Evolutionary conservation across 2,113 vertebrate genomes (phyloP).

Genomic region (Stegostoma tigrinum): DNA sequence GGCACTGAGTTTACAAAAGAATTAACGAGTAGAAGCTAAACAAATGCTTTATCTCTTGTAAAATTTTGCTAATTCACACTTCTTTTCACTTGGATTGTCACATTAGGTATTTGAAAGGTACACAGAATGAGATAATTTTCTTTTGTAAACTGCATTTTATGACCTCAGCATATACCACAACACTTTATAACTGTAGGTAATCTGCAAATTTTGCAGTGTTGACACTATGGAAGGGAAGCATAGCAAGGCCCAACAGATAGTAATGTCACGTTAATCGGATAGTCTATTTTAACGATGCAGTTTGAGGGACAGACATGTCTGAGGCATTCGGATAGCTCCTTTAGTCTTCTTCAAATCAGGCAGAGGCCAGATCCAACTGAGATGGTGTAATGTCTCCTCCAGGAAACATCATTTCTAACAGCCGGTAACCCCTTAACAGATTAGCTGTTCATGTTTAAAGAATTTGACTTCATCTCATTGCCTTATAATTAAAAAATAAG

Average conservation of each 20-base stretch:
- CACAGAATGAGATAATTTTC: background rate
- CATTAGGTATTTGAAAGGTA: background rate
- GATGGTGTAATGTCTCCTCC: background rate
- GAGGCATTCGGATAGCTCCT: background rate
- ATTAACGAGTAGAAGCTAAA: slow-evolving; percentile 25
- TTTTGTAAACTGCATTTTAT: background rate
- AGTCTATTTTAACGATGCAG: background rate
- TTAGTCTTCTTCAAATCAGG: background rate
- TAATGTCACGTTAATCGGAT: background rate
- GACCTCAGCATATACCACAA: background rate
- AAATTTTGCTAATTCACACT: background rate
- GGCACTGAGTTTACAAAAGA: slow-evolving; percentile 14
- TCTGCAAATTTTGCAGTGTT: background rate
- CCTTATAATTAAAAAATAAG: background rate
- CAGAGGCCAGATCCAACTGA: background rate
- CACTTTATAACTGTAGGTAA: background rate
- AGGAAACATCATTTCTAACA: background rate
- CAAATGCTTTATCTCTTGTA: background rate
- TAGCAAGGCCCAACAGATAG: background rate
- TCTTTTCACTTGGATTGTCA: background rate
- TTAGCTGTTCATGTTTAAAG: background rate
- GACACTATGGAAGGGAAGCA: background rate
- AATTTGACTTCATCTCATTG: background rate
- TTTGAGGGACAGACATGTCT: background rate
- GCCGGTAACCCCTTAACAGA: background rate